These are phyloP conservation scores for Alitta virens DNA, from an alignment of 2,888 invertebrate species.

Conservation along the genomic window DNA sequence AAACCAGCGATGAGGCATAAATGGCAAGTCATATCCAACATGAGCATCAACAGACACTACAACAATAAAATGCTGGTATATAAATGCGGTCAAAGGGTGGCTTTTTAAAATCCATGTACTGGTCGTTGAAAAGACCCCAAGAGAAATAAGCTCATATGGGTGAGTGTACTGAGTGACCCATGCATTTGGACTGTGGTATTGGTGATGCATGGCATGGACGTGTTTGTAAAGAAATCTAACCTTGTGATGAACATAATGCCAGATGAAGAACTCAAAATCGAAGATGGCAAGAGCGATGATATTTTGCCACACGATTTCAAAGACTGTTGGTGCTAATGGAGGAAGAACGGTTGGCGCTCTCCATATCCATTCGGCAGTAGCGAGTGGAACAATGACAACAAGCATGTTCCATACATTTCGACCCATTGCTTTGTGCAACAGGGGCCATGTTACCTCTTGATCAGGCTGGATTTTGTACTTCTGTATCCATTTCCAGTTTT, in stretches of 20 bases:
- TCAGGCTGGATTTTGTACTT: slow-evolving; percentile 52
- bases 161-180: slow-evolving; percentile 60
- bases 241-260: slow-evolving; percentile 57
- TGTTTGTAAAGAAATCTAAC: slow-evolving; percentile 57
- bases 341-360: slow-evolving; percentile 55
- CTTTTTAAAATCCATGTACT: slow-evolving; percentile 53
- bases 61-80: slow-evolving; percentile 56
- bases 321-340: slow-evolving; percentile 53
- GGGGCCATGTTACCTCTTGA: slow-evolving; percentile 41
- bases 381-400: slow-evolving; percentile 56
- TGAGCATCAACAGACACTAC: slow-evolving; percentile 58
- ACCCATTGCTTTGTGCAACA: slow-evolving; percentile 40
- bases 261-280: slow-evolving; percentile 58
- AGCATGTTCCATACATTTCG: slow-evolving; percentile 54
- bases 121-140: slow-evolving; percentile 58
- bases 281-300: slow-evolving; percentile 54
- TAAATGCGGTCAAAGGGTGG: slow-evolving; percentile 58
- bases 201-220: slow-evolving; percentile 59
- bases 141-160: slow-evolving; percentile 59
- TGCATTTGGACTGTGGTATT: slow-evolving; percentile 57
- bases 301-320: slow-evolving; percentile 53
- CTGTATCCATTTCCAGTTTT: slow-evolving; percentile 51
- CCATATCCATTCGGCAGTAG: slow-evolving; percentile 58
- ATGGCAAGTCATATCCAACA: slow-evolving; percentile 59
- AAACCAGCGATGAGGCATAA: slow-evolving; percentile 52